phyloP scores from a whole-genome alignment of 2,797 vertebrate genomes.

The Mormyrops attenuatus region DNA sequence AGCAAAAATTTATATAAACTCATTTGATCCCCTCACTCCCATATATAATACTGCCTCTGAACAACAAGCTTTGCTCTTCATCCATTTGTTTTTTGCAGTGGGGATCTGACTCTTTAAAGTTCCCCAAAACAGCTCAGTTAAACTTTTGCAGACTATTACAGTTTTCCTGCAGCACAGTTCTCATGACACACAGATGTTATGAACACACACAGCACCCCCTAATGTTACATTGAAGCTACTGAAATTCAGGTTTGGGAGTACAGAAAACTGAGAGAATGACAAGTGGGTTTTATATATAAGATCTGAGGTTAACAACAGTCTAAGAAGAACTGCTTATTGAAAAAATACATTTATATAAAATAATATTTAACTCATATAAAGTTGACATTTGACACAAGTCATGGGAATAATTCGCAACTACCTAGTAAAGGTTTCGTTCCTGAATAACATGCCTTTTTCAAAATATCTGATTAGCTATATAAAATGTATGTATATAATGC shows the following conservation, averaged over 20 bases:
- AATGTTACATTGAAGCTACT: slow-evolving; percentile 56
- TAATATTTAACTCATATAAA: slow-evolving; percentile 25
- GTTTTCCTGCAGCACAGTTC: neutral
- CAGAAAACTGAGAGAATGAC: neutral
- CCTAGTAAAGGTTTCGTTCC: slow-evolving; percentile 39
- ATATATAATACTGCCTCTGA: neutral
- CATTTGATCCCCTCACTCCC: neutral
- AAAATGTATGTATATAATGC: neutral
- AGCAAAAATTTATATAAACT: neutral
- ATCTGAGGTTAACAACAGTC: neutral
- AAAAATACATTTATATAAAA: slow-evolving; percentile 37
- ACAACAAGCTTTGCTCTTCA: neutral
- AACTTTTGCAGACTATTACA: neutral
- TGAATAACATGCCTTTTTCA: neutral
- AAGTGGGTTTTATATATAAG: neutral
- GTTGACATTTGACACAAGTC: neutral
- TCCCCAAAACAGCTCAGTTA: neutral
- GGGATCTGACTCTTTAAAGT: neutral
- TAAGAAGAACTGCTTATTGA: slow-evolving; percentile 15
- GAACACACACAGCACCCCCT: slow-evolving; percentile 63
- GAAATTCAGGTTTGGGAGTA: slow-evolving; percentile 25
- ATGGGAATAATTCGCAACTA: slow-evolving; percentile 56
- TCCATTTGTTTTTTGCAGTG: neutral
- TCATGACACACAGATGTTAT: slow-evolving; percentile 6
- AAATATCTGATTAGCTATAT: neutral